Percentiles rank a stretch among this genome's conserved stretches.
Evolutionary conservation across 2,113 vertebrate genomes (phyloP).

Genomic region (Hippocampus guttulatus): DNA sequence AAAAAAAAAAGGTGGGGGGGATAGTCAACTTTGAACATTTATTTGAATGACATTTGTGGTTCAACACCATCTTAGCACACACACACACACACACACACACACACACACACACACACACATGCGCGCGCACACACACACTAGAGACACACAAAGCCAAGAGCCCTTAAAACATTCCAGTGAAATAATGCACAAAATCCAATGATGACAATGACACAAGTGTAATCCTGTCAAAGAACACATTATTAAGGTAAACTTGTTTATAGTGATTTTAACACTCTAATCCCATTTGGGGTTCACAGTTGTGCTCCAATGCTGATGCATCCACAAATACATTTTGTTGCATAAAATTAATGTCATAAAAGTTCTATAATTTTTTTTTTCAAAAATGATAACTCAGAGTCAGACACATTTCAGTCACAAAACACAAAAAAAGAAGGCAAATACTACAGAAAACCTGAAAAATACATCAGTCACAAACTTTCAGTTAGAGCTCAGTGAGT

Average conservation of each 20-base stretch:
- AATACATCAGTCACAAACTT: slow-evolving; percentile 5
- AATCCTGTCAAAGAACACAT: slow-evolving; percentile 49
- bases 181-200: slow-evolving; percentile 38
- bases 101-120: slow-evolving; percentile 21
- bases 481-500: neutral
- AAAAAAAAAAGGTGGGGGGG: neutral
- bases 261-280: slow-evolving; percentile 21
- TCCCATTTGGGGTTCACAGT: slow-evolving; percentile 8
- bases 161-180: slow-evolving; percentile 58
- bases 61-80: slow-evolving; percentile 54
- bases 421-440: neutral
- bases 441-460: neutral
- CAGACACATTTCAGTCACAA: neutral
- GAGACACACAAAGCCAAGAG: slow-evolving; percentile 45
- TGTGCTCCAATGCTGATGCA: neutral
- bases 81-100: slow-evolving; percentile 64
- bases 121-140: slow-evolving; percentile 24
- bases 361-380: neutral
- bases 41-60: slow-evolving; percentile 68
- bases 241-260: slow-evolving; percentile 43
- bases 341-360: neutral
- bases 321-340: neutral
- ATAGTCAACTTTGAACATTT: slow-evolving; percentile 64
- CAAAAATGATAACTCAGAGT: neutral
- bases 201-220: slow-evolving; percentile 48